These are phyloP conservation scores for Tauraco erythrolophus DNA, from an alignment of 2,113 vertebrate genomes.

Conservation along the genomic window DNA sequence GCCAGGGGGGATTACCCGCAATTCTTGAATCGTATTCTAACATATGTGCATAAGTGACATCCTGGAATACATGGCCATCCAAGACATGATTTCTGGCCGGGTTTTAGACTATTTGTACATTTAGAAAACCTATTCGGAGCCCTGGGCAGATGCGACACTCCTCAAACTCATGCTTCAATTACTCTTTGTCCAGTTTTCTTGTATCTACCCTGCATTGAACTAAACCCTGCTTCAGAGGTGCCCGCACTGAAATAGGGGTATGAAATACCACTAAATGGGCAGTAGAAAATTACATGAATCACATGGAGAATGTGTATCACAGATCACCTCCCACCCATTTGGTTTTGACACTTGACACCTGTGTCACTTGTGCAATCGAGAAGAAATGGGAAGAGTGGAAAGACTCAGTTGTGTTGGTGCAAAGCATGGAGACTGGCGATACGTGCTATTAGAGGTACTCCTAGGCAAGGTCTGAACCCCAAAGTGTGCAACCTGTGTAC, in stretches of 20 bases:
- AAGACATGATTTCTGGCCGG: not conserved
- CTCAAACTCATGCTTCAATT: not conserved
- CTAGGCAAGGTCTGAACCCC: not conserved
- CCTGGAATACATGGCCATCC: not conserved
- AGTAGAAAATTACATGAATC: not conserved
- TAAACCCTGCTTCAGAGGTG: not conserved
- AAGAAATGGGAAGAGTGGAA: not conserved
- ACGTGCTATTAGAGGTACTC: not conserved
- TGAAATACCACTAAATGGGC: not conserved
- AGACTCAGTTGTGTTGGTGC: not conserved
- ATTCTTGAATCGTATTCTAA: not conserved
- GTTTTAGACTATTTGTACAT: not conserved
- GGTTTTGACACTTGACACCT: not conserved
- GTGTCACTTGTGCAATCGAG: not conserved
- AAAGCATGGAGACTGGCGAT: not conserved
- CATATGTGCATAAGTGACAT: not conserved
- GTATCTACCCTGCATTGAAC: not conserved
- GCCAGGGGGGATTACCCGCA: not conserved
- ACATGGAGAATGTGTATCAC: not conserved
- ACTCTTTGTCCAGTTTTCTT: not conserved
- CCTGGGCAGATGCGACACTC: not conserved
- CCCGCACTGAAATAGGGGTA: not conserved
- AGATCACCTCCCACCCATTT: not conserved
- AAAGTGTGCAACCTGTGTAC: not conserved
- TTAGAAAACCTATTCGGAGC: not conserved